Evolutionary conservation across 2,888 invertebrate genomes (phyloP).

Genomic region (Macropis europaea): DNA sequence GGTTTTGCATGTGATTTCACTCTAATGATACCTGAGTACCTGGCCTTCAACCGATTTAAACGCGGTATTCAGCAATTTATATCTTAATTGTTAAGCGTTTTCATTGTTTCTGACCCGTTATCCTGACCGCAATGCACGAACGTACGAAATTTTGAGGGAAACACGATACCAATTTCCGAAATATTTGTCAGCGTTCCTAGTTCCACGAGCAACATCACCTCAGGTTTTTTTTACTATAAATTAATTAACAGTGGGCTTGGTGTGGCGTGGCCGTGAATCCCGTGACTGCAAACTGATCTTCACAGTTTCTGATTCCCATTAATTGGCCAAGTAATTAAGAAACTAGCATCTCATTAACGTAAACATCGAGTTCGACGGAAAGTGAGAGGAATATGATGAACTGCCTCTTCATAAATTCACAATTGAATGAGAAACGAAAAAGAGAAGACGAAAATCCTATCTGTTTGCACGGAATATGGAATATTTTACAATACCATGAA

Average conservation of each 20-base stretch:
- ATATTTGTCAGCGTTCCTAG: too few relatives aligned
- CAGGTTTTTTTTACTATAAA: too few relatives aligned
- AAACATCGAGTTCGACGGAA: conserved; percentile 2
- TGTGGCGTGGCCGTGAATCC: conserved; percentile 17
- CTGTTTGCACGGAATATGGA: neutral
- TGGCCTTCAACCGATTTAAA: neutral
- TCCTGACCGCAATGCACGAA: too few relatives aligned
- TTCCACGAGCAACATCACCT: too few relatives aligned
- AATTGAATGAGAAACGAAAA: neutral
- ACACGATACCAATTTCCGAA: too few relatives aligned
- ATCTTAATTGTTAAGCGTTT: too few relatives aligned
- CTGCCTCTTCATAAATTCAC: neutral
- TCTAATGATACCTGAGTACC: conserved; percentile 41
- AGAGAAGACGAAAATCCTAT: too few relatives aligned
- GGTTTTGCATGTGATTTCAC: conserved; percentile 57
- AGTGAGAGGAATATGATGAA: conserved; percentile 8
- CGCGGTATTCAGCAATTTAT: too few relatives aligned
- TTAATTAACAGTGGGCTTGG: neutral
- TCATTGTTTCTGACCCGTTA: too few relatives aligned
- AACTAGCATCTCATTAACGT: conserved; percentile 2
- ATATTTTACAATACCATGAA: neutral
- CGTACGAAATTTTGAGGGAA: too few relatives aligned
- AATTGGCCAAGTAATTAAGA: conserved; percentile 33
- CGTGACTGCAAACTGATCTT: conserved; percentile 18
- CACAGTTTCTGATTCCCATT: conserved; percentile 38